phyloP scores from a whole-genome alignment of 2,797 vertebrate species.

The Sebastiscus tertius region DNA sequence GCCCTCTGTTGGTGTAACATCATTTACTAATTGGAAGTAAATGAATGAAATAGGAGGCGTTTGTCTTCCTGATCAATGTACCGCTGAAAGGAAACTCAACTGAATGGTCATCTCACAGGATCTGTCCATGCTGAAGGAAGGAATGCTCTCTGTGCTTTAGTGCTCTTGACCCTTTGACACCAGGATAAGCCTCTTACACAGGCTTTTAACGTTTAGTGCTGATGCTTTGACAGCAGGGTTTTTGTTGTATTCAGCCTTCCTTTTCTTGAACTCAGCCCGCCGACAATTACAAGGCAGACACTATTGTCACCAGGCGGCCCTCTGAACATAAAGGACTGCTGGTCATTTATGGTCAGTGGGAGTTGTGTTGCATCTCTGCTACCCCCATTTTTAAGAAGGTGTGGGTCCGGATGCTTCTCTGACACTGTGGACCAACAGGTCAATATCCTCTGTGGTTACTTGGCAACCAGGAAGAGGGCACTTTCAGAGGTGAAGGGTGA shows the following conservation, averaged over 20 bases:
- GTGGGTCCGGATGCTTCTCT: conserved; percentile 19
- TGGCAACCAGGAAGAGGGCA: conserved; percentile 37
- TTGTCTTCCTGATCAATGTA: not conserved
- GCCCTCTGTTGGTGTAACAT: conserved; percentile 57
- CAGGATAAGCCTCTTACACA: conserved; percentile 42
- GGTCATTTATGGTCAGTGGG: conserved; percentile 15
- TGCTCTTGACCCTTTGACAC: conserved; percentile 58
- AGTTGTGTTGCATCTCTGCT: conserved; percentile 24
- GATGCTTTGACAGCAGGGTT: conserved; percentile 49
- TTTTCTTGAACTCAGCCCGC: conserved; percentile 15
- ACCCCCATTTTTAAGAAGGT: conserved; percentile 4
- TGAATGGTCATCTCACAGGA: not conserved
- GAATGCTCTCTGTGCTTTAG: conserved; percentile 54
- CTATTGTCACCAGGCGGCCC: conserved; percentile 24
- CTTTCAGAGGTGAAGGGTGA: conserved; percentile 25
- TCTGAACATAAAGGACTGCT: conserved; percentile 1
- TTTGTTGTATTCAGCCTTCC: conserved; percentile 34
- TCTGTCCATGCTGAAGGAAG: conserved; percentile 10
- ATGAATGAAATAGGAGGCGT: not conserved
- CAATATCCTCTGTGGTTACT: conserved; percentile 48
- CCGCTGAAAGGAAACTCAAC: not conserved
- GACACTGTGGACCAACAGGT: conserved; percentile 35
- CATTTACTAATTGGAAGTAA: not conserved
- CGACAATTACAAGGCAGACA: conserved; percentile 37
- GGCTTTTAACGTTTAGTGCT: conserved; percentile 49